Conservation (phyloP, 2,113 vertebrate species). For the Bufo bufo region DNA sequence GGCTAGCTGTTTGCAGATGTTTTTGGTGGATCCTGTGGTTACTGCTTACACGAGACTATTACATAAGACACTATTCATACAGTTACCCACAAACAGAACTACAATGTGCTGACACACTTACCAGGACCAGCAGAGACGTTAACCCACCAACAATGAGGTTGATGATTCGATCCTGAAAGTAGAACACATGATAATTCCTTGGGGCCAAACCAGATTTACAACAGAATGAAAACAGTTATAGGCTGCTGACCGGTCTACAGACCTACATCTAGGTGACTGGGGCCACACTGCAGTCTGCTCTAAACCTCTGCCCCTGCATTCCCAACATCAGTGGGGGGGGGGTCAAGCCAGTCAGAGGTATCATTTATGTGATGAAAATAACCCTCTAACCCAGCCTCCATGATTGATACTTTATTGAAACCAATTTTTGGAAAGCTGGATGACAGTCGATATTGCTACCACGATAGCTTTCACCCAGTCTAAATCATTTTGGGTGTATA, state of each 20-base stretch:
- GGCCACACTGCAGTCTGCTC: neutral
- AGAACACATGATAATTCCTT: neutral
- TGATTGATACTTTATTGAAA: no score
- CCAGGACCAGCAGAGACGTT: constrained; percentile 85
- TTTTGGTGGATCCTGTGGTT: neutral
- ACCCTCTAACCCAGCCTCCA: no score
- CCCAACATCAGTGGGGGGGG: no score
- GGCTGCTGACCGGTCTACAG: neutral
- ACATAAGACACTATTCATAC: neutral
- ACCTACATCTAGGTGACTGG: neutral
- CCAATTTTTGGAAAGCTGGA: no score
- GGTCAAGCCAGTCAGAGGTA: no score
- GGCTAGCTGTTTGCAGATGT: no score
- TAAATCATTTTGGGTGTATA: no score
- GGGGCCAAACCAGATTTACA: neutral
- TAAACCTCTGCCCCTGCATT: no score
- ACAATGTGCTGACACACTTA: constrained; percentile 73
- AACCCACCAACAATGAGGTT: constrained; percentile 88
- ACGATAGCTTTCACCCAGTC: no score
- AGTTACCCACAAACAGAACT: neutral
- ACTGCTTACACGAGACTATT: neutral
- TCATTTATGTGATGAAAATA: no score
- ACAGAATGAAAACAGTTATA: neutral
- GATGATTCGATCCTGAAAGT: constrained; percentile 90
- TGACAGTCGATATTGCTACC: no score